Conservation (phyloP, 1,140 invertebrate species). For the Camponotus pennsylvanicus region DNA sequence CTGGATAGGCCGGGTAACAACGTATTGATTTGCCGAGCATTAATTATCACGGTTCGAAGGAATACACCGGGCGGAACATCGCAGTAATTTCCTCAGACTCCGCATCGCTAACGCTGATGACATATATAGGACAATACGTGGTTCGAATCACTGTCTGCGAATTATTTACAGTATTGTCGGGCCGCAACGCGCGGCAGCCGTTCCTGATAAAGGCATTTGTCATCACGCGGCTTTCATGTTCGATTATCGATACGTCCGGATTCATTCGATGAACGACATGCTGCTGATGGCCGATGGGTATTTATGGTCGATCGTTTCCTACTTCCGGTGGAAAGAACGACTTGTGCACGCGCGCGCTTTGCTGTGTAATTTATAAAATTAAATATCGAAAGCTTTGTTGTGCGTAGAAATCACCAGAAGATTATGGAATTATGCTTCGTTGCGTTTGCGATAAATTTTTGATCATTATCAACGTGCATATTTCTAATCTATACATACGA, state of each 20-base stretch:
- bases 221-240: slow-evolving; percentile 67
- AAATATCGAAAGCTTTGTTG: slow-evolving; percentile 18
- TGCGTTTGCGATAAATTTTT: slow-evolving; percentile 5
- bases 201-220: slow-evolving; percentile 74
- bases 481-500: background rate
- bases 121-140: slow-evolving; percentile 45
- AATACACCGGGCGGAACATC: slow-evolving; percentile 20
- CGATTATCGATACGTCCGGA: slow-evolving; percentile 71
- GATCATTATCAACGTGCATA: background rate
- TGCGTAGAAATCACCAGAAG: background rate
- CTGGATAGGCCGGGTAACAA: slow-evolving; percentile 35
- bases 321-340: slow-evolving; percentile 50
- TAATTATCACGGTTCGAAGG: slow-evolving; percentile 41
- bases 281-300: slow-evolving; percentile 56
- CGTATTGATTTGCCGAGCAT: slow-evolving; percentile 33
- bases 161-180: slow-evolving; percentile 72
- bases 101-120: slow-evolving; percentile 37
- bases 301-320: slow-evolving; percentile 70
- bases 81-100: slow-evolving; percentile 62
- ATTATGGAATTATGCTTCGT: slow-evolving; percentile 7
- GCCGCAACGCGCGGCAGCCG: slow-evolving; percentile 28
- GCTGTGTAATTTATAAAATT: slow-evolving; percentile 37
- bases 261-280: slow-evolving; percentile 57
- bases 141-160: slow-evolving; percentile 51
- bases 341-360: background rate